Base-by-base conservation (phyloP, 92 coral and sea anemone genomes). In the Porites evermanni region DNA sequence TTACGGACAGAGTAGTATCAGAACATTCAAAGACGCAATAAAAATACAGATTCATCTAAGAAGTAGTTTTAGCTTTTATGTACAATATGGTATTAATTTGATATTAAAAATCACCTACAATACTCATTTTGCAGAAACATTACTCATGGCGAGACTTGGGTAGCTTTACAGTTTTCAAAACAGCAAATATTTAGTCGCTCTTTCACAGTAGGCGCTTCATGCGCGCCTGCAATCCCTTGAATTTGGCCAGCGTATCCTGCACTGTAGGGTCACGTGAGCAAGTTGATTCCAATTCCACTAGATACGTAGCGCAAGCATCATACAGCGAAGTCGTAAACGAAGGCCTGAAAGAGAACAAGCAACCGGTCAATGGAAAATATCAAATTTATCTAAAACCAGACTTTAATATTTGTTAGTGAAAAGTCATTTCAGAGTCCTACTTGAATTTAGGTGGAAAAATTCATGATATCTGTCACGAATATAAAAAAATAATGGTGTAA, bases 241-340 rank as follows among this genome's bases (percentile, higher is more conserved):
- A 95, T 75, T 84, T 91, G 73, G 92, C 94, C 91, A 97, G 95
- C 65, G 88, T 92, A 72, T 90, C 90, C 69, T 97, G 98, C 68
- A 95, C 96, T 12, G 90, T 88, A 26, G 97, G 94, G 75, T 95
- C 95, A 91, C 98, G 98, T 81, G 99, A 95, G 56, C 97, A 90
- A 77, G 89, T 95, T 11, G 99, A 97, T 83, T 97, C 95, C 78
- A 97, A 84, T 85, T 97, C 99, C 75, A 97, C 98, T 60, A 97
- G 88, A 64, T 97, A 97, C 70, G 96, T 96, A 8, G 99, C 98
- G 67, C 98, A 97, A 88, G 99, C 99, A 95, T 97, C 99, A 75
- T 93, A 96, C 88, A 97, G 86, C 20, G 97, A 86, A 12, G 98
- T 95, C 2, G 99, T 93, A 60, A 97, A 93, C 58, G 97, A 91